Evolutionary conservation across 2,797 vertebrate genomes (phyloP), one percentile per base, ranked within the genome.

Genomic region (Falco columbarius): DNA sequence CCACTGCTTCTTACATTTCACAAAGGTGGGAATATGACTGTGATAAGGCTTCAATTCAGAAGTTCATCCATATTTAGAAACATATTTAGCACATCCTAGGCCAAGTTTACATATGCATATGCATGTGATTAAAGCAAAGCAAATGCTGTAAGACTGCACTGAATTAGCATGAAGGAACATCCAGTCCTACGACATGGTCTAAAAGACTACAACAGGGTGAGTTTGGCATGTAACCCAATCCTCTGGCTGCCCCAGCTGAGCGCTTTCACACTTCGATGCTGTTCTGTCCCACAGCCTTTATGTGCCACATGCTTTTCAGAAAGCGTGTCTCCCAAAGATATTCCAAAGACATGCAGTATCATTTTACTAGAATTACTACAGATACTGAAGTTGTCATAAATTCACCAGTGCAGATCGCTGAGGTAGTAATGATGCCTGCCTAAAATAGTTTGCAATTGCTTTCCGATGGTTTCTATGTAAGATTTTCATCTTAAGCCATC

Each of bases 11-110:
- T 93, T 96, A 36, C 81, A 94, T 96, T 87, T 91, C 93, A 85
- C 95, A 89, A 86, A 97, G 94, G 90, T 96, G 90, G 92, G 81
- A 75, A 92, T 74, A 27, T 22, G 94, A 16, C 92, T 95, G 49
- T 63, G 91, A 74, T 89, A 81, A 75, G n/a, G 89, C 90, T 94
- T 70, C 34, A 3, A 46, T 81, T 94, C 81, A 65, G 77, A 92
- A 89, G 90, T 96, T 97, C 92, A 96, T 95, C 97, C 95, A 68
- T 94, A 97, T 96, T 97, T 96, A 96, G 93, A 81, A 83, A 86
- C 75, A 72, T 52, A 72, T 89, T 96, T 88, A 93, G 92, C 92
- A 81, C 88, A 74, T 87, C 90, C 84, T 59, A 89, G 96, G 75
- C 95, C 94, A 92, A 70, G 91, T 95, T 96, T 95, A 82, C 90